phyloP scores from a whole-genome alignment of 2,888 invertebrate genomes.

The Galeruca laticollis region DNA sequence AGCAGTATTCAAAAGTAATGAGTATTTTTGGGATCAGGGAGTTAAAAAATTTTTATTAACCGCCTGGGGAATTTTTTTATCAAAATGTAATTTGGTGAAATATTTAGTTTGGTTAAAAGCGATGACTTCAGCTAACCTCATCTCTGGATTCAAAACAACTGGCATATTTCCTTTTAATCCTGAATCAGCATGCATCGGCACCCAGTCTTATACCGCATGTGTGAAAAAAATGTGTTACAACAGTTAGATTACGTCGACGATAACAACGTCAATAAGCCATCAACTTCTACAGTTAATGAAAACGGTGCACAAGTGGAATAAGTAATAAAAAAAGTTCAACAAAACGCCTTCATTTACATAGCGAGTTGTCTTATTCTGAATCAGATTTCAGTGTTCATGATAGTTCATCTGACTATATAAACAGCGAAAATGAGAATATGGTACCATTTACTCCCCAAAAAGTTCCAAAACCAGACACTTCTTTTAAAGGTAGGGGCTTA shows the following conservation, averaged over 20 bases:
- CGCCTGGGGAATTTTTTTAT: conserved; percentile 35
- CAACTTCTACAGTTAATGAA: no score
- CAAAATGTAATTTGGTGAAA: conserved; percentile 56
- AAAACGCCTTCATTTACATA: no score
- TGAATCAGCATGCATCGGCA: conserved; percentile 42
- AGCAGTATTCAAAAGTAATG: conserved; percentile 56
- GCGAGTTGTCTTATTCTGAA: not conserved
- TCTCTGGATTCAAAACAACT: conserved; percentile 51
- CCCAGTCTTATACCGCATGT: conserved; percentile 40
- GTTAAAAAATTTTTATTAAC: conserved; percentile 27
- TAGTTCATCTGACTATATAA: no score
- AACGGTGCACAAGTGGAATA: conserved; percentile 18
- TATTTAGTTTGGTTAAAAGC: conserved; percentile 53
- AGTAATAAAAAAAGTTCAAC: no score
- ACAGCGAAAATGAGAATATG: no score
- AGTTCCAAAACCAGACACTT: not conserved
- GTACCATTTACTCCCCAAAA: no score
- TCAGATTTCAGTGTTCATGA: no score
- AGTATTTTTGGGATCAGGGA: conserved; percentile 56
- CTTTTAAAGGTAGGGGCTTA: no score
- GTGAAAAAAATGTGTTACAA: conserved; percentile 24
- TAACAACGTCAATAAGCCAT: no score
- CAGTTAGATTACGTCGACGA: conserved; percentile 8
- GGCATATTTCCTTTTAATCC: conserved; percentile 56
- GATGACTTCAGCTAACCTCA: conserved; percentile 41